These are phyloP conservation scores for Acanthurus leucopareius DNA, from an alignment of 2,797 vertebrate genomes.

Conservation along the genomic window DNA sequence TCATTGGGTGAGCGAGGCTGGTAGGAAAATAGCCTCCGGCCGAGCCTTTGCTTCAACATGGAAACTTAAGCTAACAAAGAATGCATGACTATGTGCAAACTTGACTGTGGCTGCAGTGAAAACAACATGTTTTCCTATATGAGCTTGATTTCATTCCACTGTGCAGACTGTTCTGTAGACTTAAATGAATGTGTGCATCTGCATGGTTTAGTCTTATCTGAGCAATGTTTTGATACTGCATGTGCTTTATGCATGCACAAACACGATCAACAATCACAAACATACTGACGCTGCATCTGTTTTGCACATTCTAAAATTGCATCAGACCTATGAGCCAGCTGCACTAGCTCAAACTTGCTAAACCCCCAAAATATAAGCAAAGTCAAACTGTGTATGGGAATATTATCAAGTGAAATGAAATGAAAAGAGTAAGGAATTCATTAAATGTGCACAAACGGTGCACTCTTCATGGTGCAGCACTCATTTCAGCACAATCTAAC, in stretches of 20 bases:
- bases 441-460: background rate
- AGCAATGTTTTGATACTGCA: background rate
- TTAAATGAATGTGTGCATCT: conserved; percentile 30
- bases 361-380: background rate
- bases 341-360: conserved; percentile 5
- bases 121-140: conserved; percentile 72
- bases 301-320: background rate
- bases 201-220: conserved; percentile 8
- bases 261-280: background rate
- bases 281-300: background rate
- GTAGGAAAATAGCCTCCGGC: conserved; percentile 81
- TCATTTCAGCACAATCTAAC: background rate
- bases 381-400: background rate
- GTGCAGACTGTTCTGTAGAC: conserved; percentile 38
- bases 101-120: conserved; percentile 75
- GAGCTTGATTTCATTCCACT: conserved; percentile 34
- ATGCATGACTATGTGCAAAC: conserved; percentile 82
- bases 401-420: background rate
- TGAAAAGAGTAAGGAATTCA: background rate
- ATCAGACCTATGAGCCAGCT: background rate
- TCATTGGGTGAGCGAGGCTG: conserved; percentile 79
- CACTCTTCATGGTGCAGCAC: background rate
- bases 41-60: conserved; percentile 80
- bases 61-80: conserved; percentile 83
- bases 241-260: background rate